Percentiles rank a stretch among this genome's conserved stretches.
These are phyloP conservation scores for Amblyopsis hoosieri DNA, from an alignment of 2,797 vertebrate species.

Conservation along the genomic window DNA sequence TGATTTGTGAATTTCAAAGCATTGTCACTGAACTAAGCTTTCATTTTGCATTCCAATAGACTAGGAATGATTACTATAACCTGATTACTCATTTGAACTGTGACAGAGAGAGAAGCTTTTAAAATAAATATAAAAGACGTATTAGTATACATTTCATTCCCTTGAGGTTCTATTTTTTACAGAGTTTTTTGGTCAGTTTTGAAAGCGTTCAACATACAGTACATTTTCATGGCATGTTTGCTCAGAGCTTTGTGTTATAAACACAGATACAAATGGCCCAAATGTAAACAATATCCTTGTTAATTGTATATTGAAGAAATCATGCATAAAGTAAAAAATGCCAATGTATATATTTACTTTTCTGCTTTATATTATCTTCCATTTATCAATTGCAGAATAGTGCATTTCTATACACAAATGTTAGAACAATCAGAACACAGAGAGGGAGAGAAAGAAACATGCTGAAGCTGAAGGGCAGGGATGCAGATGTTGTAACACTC, in stretches of 20 bases:
- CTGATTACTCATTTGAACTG: slow-evolving; percentile 59
- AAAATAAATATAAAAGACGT: slow-evolving; percentile 44
- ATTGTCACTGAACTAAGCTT: slow-evolving; percentile 63
- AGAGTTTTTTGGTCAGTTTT: background rate
- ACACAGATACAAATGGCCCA: background rate
- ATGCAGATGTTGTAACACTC: slow-evolving; percentile 50
- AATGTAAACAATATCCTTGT: background rate
- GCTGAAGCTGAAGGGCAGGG: slow-evolving; percentile 36
- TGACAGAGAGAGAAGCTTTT: slow-evolving; percentile 50
- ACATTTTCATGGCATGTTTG: background rate
- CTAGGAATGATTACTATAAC: slow-evolving; percentile 67
- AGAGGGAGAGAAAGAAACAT: slow-evolving; percentile 4
- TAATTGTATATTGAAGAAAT: background rate
- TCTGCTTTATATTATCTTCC: no score
- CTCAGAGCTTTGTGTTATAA: background rate
- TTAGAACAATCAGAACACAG: no score
- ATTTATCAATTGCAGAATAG: no score
- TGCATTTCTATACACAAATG: no score
- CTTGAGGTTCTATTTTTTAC: slow-evolving; percentile 22
- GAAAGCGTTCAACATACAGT: no score
- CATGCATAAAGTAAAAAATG: background rate
- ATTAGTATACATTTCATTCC: slow-evolving; percentile 49
- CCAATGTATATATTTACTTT: background rate
- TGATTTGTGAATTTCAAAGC: slow-evolving; percentile 66
- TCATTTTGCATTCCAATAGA: slow-evolving; percentile 69